These are phyloP conservation scores for Xylota sylvarum DNA, from an alignment of 2,888 invertebrate species.

Conservation along the genomic window DNA sequence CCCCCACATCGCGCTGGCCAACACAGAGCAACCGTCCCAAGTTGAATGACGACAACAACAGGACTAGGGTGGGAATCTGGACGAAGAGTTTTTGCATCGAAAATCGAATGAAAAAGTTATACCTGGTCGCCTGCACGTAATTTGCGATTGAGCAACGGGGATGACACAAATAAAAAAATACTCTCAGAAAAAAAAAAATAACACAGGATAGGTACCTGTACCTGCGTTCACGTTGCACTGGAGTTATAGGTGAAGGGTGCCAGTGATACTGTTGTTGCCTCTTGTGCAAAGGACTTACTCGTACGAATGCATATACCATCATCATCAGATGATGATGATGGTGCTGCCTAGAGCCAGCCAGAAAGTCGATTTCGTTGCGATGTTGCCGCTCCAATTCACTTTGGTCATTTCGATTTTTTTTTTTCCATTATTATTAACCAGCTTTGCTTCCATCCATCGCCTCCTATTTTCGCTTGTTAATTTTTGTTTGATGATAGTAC, in stretches of 20 bases:
- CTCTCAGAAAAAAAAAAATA: constrained; percentile 24
- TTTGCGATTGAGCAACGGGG: constrained; percentile 73
- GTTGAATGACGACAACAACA: constrained; percentile 45
- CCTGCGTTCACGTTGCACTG: constrained; percentile 27
- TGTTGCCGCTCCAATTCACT: constrained; percentile 72
- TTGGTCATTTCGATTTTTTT: constrained; percentile 67
- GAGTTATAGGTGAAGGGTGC: constrained; percentile 2
- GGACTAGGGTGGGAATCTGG: constrained; percentile 15
- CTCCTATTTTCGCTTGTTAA: constrained; percentile 58
- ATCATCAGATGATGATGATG: constrained; percentile 38
- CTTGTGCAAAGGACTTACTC: constrained; percentile 17
- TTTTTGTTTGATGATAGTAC: constrained; percentile 57
- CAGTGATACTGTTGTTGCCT: constrained; percentile 25
- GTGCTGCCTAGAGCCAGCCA: constrained; percentile 62
- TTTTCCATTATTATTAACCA: constrained; percentile 62
- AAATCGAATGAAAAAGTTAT: constrained; percentile 77
- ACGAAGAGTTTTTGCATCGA: constrained; percentile 71
- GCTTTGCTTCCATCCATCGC: constrained; percentile 26
- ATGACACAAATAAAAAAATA: constrained; percentile 64
- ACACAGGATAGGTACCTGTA: constrained; percentile 2
- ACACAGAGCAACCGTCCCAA: constrained; percentile 9
- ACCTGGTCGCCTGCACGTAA: constrained; percentile 74
- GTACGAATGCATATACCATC: constrained; percentile 8
- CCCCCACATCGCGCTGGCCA: constrained; percentile 16
- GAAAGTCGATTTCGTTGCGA: constrained; percentile 71